phyloP scores from a whole-genome alignment of 2,113 vertebrate genomes.

The Alosa alosa region DNA sequence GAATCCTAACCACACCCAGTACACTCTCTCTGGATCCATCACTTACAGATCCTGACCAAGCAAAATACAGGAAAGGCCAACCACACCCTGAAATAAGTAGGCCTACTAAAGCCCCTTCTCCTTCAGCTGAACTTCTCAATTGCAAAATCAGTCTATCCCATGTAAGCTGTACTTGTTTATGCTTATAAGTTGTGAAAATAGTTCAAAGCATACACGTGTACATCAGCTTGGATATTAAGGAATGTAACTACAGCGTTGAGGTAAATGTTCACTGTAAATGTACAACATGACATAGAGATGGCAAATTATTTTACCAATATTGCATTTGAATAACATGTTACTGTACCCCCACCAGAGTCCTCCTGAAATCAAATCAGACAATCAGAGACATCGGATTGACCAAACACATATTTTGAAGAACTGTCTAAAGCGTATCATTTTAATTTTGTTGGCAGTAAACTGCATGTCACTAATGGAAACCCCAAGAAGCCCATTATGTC shows the following conservation, averaged over 20 bases:
- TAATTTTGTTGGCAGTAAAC: background rate
- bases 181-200: background rate
- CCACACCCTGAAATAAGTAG: background rate
- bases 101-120: background rate
- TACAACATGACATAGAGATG: too few relatives aligned
- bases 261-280: too few relatives aligned
- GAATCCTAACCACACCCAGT: background rate
- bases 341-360: too few relatives aligned
- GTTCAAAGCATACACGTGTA: background rate
- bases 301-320: too few relatives aligned
- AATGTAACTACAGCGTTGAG: background rate
- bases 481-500: background rate
- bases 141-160: background rate
- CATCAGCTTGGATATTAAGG: background rate
- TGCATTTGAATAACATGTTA: too few relatives aligned
- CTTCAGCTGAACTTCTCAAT: background rate
- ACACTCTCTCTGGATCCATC: conserved; percentile 6
- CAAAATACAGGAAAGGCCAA: background rate
- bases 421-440: too few relatives aligned
- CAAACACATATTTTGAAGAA: too few relatives aligned
- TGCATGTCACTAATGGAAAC: background rate
- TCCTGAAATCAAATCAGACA: too few relatives aligned
- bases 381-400: too few relatives aligned
- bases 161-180: background rate
- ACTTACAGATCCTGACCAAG: conserved; percentile 13